Conservation (phyloP, 1,140 invertebrate genomes). For the Ceratosolen solmsi region DNA sequence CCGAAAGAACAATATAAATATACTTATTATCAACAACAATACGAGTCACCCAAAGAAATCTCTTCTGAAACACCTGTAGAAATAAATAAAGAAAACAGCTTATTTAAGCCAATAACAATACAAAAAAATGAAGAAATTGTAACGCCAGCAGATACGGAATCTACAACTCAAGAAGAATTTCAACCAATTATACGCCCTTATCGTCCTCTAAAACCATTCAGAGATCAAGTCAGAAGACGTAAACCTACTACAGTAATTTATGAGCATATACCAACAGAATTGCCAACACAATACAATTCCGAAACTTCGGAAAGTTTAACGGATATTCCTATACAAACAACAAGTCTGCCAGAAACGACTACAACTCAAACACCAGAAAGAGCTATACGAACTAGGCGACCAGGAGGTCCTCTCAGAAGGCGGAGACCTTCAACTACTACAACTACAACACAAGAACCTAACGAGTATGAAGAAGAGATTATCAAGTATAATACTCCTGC, state of each 20-base stretch:
- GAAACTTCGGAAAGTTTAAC: constrained; percentile 52
- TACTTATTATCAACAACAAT: background rate
- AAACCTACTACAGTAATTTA: constrained; percentile 53
- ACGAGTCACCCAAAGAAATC: background rate
- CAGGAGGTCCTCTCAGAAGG: constrained; percentile 48
- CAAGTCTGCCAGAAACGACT: constrained; percentile 33
- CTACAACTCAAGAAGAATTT: constrained; percentile 45
- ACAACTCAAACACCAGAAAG: constrained; percentile 48
- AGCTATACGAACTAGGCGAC: constrained; percentile 56
- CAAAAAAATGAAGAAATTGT: constrained; percentile 43
- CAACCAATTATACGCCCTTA: constrained; percentile 53
- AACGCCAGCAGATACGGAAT: background rate
- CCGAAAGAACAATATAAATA: constrained; percentile 52
- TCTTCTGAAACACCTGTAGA: constrained; percentile 5
- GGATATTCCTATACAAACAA: constrained; percentile 52
- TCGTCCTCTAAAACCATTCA: constrained; percentile 50
- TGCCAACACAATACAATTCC: constrained; percentile 17
- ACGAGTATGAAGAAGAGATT: constrained; percentile 52
- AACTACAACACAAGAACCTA: constrained; percentile 5
- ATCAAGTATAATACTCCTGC: constrained; percentile 55
- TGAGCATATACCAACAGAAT: constrained; percentile 53
- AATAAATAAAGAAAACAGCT: background rate
- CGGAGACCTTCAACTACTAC: constrained; percentile 53
- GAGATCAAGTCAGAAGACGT: constrained; percentile 55
- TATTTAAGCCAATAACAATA: constrained; percentile 4